Percentiles rank a stretch among this genome's conserved stretches.
Evolutionary conservation across 2,797 vertebrate species (phyloP).

Genomic region (Lates japonicus): DNA sequence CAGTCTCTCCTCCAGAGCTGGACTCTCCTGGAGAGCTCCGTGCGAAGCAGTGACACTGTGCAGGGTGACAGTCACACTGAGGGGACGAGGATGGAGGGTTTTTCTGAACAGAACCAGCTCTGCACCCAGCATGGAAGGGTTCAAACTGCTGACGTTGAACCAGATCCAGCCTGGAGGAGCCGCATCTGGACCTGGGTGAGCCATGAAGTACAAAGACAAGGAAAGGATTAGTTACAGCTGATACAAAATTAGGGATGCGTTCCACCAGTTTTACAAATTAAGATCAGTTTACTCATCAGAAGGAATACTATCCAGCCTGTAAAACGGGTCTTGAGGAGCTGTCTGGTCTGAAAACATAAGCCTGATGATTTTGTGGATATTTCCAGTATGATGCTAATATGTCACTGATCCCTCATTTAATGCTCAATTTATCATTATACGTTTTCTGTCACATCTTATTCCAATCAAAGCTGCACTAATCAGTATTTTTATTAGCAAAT

Average conservation of each 20-base stretch:
- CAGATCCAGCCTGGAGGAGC: constrained; percentile 81
- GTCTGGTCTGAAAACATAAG: not conserved
- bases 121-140: constrained; percentile 72
- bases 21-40: constrained; percentile 57
- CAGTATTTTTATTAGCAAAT: too few relatives aligned
- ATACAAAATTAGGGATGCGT: not conserved
- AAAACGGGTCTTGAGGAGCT: not conserved
- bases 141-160: constrained; percentile 79
- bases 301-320: not conserved
- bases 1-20: constrained; percentile 73
- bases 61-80: constrained; percentile 79
- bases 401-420: not conserved
- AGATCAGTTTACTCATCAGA: not conserved
- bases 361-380: not conserved
- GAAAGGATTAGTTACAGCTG: not conserved
- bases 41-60: constrained; percentile 63
- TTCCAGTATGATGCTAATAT: not conserved
- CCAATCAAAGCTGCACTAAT: not conserved
- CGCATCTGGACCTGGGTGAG: constrained; percentile 59
- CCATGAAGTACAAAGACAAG: not conserved
- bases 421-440: not conserved
- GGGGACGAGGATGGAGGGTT: constrained; percentile 75
- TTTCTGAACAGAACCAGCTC: constrained; percentile 84
- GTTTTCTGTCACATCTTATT: not conserved
- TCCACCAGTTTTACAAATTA: not conserved